Evolutionary conservation across 2,113 vertebrate genomes (phyloP).

Genomic region (Actenoides lindsayi): DNA sequence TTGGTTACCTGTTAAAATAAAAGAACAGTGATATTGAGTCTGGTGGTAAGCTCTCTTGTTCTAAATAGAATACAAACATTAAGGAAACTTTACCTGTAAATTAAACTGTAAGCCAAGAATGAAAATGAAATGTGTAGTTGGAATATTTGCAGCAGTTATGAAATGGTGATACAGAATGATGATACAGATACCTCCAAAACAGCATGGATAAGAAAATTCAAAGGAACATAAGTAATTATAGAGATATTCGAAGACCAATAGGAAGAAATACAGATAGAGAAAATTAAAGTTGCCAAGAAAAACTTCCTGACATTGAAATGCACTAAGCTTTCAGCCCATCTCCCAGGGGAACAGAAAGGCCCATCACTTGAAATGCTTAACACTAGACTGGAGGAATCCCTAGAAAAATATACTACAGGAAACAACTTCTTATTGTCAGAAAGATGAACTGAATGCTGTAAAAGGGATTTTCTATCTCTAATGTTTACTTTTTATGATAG

Average conservation of each 20-base stretch:
- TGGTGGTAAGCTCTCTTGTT: background rate
- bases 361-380: slow-evolving; percentile 34
- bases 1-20: background rate
- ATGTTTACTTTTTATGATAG: slow-evolving; percentile 70
- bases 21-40: background rate
- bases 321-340: background rate
- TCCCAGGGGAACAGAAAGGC: slow-evolving; percentile 1
- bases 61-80: background rate
- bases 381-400: slow-evolving; percentile 10
- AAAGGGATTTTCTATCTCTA: slow-evolving; percentile 63
- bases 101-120: background rate
- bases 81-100: background rate
- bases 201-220: background rate
- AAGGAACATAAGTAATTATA: background rate
- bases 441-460: slow-evolving; percentile 60
- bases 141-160: background rate
- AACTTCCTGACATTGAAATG: slow-evolving; percentile 52
- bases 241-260: background rate
- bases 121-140: background rate
- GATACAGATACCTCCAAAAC: background rate
- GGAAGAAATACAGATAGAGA: background rate
- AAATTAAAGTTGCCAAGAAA: slow-evolving; percentile 24
- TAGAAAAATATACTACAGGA: slow-evolving; percentile 26
- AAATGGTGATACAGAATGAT: background rate
- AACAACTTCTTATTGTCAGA: slow-evolving; percentile 60